These are phyloP conservation scores for Leptatherina wallacei DNA, from an alignment of 2,797 vertebrate genomes.

Conservation along the genomic window DNA sequence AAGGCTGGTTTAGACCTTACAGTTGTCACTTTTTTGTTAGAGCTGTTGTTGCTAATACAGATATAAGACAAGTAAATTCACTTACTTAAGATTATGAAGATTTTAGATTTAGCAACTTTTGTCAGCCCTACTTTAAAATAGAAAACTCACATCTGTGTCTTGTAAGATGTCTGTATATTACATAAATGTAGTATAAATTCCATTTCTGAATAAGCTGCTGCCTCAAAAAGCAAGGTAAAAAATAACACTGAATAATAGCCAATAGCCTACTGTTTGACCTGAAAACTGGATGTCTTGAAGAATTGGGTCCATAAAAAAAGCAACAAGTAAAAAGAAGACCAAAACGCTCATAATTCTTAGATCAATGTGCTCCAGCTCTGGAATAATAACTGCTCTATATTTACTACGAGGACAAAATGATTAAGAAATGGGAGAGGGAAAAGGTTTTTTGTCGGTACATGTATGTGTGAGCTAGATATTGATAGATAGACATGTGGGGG, in stretches of 20 bases:
- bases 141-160: slow-evolving; percentile 16
- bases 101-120: not conserved
- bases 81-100: not conserved
- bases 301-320: slow-evolving; percentile 23
- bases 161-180: slow-evolving; percentile 11
- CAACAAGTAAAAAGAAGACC: slow-evolving; percentile 12
- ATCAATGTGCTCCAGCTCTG: slow-evolving; percentile 30
- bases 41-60: not conserved
- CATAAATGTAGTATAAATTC: slow-evolving; percentile 4
- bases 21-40: not conserved
- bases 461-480: slow-evolving; percentile 48
- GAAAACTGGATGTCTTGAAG: slow-evolving; percentile 9
- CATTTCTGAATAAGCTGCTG: slow-evolving; percentile 7
- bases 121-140: not conserved
- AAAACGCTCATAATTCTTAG: slow-evolving; percentile 24
- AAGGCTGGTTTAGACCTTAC: not conserved
- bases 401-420: slow-evolving; percentile 41
- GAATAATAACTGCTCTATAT: slow-evolving; percentile 43
- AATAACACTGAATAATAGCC: slow-evolving; percentile 17
- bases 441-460: slow-evolving; percentile 42
- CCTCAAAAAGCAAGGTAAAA: slow-evolving; percentile 1
- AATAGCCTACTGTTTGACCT: slow-evolving; percentile 32
- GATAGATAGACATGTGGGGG: slow-evolving; percentile 63
- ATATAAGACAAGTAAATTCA: not conserved
- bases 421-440: slow-evolving; percentile 15